Conservation (phyloP, 1,140 invertebrate genomes). For the Achatina immaculata region DNA sequence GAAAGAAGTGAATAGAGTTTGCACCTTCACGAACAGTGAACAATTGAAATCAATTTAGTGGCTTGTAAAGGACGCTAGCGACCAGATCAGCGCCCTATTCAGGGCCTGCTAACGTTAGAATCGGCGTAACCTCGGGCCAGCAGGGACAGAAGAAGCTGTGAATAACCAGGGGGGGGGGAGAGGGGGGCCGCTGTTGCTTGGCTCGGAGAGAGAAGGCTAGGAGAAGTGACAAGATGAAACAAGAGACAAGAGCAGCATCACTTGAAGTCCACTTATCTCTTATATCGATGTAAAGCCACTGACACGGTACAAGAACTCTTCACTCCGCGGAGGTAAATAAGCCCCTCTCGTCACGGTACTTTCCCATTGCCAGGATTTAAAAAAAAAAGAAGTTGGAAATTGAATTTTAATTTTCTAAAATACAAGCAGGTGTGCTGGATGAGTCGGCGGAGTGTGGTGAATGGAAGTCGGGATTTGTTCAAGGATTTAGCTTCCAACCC, state of each 20-base stretch:
- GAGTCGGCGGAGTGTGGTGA: background rate
- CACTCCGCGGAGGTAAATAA: slow-evolving; percentile 6
- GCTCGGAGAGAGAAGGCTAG: background rate
- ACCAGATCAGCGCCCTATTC: slow-evolving; percentile 1
- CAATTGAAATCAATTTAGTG: slow-evolving; percentile 34
- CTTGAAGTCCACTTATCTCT: background rate
- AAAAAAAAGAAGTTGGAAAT: slow-evolving; percentile 3
- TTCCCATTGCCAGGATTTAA: background rate
- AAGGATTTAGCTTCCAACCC: background rate
- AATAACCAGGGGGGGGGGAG: background rate
- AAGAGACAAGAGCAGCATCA: background rate
- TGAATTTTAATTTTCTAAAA: slow-evolving; percentile 8
- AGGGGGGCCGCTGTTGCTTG: slow-evolving; percentile 9
- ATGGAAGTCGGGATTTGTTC: background rate
- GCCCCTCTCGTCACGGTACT: background rate
- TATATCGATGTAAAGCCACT: background rate
- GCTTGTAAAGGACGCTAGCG: slow-evolving; percentile 30
- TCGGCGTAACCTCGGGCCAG: background rate
- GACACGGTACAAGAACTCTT: slow-evolving; percentile 18
- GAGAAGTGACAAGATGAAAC: background rate
- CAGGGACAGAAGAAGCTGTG: background rate
- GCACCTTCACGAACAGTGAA: slow-evolving; percentile 33
- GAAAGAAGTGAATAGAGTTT: slow-evolving; percentile 15
- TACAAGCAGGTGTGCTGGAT: background rate
- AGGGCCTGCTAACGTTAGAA: slow-evolving; percentile 2